Evolutionary conservation across 2,113 vertebrate genomes (phyloP), one percentile per base, ranked within the genome.

Genomic region (Neomonachus schauinslandi): DNA sequence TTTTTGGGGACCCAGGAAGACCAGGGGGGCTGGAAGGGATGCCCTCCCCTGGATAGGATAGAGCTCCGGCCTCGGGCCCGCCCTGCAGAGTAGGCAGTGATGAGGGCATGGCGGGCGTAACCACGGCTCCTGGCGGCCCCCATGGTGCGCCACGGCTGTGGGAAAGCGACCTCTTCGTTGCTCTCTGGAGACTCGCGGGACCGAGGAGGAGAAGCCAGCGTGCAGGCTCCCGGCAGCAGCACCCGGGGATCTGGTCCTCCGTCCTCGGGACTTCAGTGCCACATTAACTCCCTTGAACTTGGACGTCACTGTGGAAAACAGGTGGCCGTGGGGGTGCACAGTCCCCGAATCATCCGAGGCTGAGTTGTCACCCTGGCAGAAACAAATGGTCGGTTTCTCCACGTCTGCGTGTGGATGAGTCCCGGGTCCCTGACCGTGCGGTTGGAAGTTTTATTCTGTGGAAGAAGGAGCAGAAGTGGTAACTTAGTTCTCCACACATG

Each of bases 131-230:
- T 4, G 26, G 10, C 14, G 28, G 8, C 42, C 74, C 7, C 21
- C 19, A 39, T 5, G 51, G 13, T 31, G 2, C 14, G 7, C 46
- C 24, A 9, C 5, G 7, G 18, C 46, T 67, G 3, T 0, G 0
- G 18, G 9, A 14, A 5, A 19, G 26, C 24, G 57, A 51, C 13
- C 33, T 11, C 46, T 7, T 12, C 6, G 12, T 4, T 2, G 5
- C 28, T 77, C 22, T n/a, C 69, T 55, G 67, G 46, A 19, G 59
- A 77, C n/a, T 42, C 51, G 14, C 6, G 14, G 21, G 36, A 7
- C 57, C 1, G 5, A 6, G n/a, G n/a, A 46, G 4, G 22, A 36
- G 67, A 9, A 2, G 3, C n/a, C 28, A 26, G 49, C 2, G 1
- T 1, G 36, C 83, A 79, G 83, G 7, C 16, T 51, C 91, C n/a